These are phyloP conservation scores for Knipowitschia caucasica DNA, from an alignment of 2,797 vertebrate genomes.

Conservation along the genomic window DNA sequence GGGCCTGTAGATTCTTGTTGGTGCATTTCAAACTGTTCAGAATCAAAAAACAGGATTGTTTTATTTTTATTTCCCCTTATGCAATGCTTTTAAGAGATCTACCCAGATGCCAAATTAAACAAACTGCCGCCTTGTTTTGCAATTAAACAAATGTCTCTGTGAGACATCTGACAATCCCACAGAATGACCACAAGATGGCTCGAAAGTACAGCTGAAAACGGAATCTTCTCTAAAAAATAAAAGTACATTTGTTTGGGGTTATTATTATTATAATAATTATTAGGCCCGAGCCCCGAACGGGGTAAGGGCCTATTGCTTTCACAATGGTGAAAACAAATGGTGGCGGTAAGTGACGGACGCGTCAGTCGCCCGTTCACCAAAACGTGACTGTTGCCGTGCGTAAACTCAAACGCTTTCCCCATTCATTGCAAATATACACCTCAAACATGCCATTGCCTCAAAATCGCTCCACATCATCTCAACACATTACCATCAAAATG, in stretches of 20 bases:
- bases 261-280: too few species aligned
- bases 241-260: background rate
- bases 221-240: slow-evolving; percentile 36
- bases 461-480: too few species aligned
- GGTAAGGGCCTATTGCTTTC: too few species aligned
- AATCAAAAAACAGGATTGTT: slow-evolving; percentile 33
- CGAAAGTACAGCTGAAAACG: background rate
- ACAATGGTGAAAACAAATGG: too few species aligned
- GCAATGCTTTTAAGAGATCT: slow-evolving; percentile 25
- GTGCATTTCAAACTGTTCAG: background rate
- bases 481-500: too few species aligned
- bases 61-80: slow-evolving; percentile 34
- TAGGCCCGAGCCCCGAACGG: too few species aligned
- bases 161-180: background rate
- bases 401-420: too few species aligned
- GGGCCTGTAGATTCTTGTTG: background rate
- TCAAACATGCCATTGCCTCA: too few species aligned
- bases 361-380: too few species aligned
- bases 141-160: slow-evolving; percentile 29
- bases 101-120: slow-evolving; percentile 36
- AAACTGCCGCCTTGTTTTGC: slow-evolving; percentile 33
- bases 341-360: too few species aligned
- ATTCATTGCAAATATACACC: too few species aligned
- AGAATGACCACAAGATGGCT: slow-evolving; percentile 39
- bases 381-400: too few species aligned